Percentiles rank a stretch among this genome's conserved stretches.
Evolutionary conservation across 2,113 vertebrate species (phyloP).

Genomic region (Mustela nigripes): DNA sequence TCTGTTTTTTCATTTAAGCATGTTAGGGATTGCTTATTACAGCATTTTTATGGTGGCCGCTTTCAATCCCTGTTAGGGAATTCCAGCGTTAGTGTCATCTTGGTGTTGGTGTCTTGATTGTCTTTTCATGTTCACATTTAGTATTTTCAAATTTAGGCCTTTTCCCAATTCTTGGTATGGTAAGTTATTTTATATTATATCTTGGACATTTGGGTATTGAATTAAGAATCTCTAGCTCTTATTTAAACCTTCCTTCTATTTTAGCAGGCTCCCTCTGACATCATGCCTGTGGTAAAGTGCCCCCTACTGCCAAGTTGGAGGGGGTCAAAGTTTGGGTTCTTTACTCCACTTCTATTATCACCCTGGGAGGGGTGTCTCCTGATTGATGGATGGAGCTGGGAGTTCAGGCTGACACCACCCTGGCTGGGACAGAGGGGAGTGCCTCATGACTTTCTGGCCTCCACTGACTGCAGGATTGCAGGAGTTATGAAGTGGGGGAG

Average conservation of each 20-base stretch:
- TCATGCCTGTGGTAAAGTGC: background rate
- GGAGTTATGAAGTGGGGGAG: background rate
- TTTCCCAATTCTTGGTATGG: background rate
- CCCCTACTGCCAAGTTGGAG: background rate
- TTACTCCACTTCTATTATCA: background rate
- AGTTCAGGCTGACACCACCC: background rate
- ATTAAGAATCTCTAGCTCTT: background rate
- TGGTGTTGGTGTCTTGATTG: background rate
- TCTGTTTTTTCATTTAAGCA: background rate
- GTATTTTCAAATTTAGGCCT: background rate
- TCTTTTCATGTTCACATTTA: background rate
- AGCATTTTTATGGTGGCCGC: background rate
- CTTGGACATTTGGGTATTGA: background rate
- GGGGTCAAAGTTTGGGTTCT: background rate
- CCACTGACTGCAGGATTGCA: background rate
- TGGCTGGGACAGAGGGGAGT: background rate
- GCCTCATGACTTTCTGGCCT: background rate
- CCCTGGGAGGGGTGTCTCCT: background rate
- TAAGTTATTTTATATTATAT: background rate
- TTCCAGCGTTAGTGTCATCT: background rate
- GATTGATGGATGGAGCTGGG: background rate
- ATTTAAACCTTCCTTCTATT: background rate
- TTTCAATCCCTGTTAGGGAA: background rate
- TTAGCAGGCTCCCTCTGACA: background rate
- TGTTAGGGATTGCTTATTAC: background rate